Evolutionary conservation across 2,888 invertebrate species (phyloP).

Genomic region (Iselma pallidipennis): DNA sequence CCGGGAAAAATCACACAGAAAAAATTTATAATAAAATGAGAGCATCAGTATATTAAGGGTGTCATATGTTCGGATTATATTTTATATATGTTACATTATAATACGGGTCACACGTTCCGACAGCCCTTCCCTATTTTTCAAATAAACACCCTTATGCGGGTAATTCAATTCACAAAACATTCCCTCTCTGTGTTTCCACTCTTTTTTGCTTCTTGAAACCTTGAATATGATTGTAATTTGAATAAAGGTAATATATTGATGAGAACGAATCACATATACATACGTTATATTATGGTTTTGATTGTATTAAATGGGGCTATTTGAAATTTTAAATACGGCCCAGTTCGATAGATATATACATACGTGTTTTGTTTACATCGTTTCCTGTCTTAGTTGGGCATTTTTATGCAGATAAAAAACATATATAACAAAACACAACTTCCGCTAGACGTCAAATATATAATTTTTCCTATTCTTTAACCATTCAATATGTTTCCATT

Average conservation of each 20-base stretch:
- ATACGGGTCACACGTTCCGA: conserved; percentile 38
- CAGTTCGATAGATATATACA: no score
- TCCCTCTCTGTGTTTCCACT: neutral
- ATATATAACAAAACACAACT: neutral
- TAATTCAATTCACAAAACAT: neutral
- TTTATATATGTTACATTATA: conserved; percentile 9
- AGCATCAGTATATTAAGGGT: neutral
- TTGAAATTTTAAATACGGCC: neutral
- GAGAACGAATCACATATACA: no score
- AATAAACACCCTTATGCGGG: conserved; percentile 33
- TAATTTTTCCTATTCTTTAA: neutral
- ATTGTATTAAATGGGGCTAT: neutral
- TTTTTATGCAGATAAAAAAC: neutral
- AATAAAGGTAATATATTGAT: neutral
- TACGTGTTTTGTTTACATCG: neutral
- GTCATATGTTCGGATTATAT: neutral
- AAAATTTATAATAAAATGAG: neutral
- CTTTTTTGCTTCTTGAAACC: neutral
- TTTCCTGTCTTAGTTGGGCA: neutral
- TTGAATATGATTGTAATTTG: neutral
- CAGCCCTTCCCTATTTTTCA: conserved; percentile 24
- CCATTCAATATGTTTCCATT: no score
- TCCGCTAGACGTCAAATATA: neutral
- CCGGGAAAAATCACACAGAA: neutral
- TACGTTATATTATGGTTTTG: neutral